Conservation (phyloP, 2,113 vertebrate species). For the Tachysurus fulvidraco region DNA sequence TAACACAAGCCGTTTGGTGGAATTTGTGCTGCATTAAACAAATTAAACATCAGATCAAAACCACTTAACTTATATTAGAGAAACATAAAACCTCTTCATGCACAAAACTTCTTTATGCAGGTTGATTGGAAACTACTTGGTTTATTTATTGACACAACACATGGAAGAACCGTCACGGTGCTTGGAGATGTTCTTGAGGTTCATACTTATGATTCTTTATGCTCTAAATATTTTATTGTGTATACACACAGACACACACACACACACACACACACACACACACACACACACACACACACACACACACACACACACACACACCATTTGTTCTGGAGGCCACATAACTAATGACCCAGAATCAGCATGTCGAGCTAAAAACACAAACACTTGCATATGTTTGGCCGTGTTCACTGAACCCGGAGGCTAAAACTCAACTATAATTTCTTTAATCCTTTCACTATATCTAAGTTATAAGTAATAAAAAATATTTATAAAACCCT, state of each 20-base stretch:
- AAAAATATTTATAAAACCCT: neutral
- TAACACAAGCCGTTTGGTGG: too few species aligned
- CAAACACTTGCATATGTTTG: too few species aligned
- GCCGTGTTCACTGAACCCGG: neutral
- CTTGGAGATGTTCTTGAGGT: constrained; percentile 1
- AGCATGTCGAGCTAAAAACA: neutral
- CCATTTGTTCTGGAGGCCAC: neutral
- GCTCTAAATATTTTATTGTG: neutral
- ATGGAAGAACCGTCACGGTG: constrained; percentile 7
- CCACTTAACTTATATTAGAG: neutral
- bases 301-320: neutral
- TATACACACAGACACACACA: constrained; percentile 3
- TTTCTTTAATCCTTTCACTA: neutral
- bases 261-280: neutral
- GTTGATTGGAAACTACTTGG: neutral
- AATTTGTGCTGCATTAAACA: neutral
- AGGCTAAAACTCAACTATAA: neutral
- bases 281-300: neutral
- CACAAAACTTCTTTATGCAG: neutral
- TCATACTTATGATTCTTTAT: neutral
- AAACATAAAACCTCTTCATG: neutral
- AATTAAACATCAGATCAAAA: neutral
- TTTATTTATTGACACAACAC: constrained; percentile 42
- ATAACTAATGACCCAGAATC: constrained; percentile 21
- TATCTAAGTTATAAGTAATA: neutral